Evolutionary conservation across 1,140 invertebrate species (phyloP).

Genomic region (Cephus cinctus): DNA sequence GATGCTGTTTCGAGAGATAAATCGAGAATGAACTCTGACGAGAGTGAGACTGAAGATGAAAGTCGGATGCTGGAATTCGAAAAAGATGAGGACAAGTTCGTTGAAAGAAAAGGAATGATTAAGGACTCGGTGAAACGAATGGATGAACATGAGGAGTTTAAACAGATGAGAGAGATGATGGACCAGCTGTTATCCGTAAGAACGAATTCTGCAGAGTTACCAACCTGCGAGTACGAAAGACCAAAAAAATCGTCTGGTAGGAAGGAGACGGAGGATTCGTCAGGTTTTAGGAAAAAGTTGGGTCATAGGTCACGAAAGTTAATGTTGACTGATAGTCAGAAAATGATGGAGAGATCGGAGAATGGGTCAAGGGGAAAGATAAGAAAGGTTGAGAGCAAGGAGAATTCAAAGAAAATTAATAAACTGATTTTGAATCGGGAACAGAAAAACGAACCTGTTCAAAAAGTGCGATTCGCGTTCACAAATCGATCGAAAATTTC

Average conservation of each 20-base stretch:
- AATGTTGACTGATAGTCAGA: not conserved
- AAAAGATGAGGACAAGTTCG: no score
- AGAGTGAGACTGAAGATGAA: conserved; percentile 12
- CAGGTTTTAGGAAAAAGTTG: not conserved
- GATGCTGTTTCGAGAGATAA: not conserved
- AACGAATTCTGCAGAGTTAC: not conserved
- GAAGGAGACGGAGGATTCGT: not conserved
- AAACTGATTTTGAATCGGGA: no score
- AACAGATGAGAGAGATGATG: not conserved
- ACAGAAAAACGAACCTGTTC: no score
- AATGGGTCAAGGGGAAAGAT: no score
- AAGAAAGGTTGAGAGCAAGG: not conserved
- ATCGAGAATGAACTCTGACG: conserved; percentile 5
- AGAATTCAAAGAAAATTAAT: conserved; percentile 5
- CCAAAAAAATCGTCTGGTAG: not conserved
- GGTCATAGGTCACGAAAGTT: not conserved
- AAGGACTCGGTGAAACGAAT: no score
- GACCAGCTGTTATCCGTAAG: not conserved
- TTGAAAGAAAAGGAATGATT: no score
- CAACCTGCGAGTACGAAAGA: not conserved
- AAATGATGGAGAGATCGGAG: not conserved
- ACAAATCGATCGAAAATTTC: no score
- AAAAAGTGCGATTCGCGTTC: no score
- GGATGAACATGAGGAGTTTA: no score
- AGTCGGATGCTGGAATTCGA: no score